A percentile compares a stretch with the other conserved stretches of the same genome.
phyloP scores from a whole-genome alignment of 2,797 vertebrate species.

The Huso huso region DNA sequence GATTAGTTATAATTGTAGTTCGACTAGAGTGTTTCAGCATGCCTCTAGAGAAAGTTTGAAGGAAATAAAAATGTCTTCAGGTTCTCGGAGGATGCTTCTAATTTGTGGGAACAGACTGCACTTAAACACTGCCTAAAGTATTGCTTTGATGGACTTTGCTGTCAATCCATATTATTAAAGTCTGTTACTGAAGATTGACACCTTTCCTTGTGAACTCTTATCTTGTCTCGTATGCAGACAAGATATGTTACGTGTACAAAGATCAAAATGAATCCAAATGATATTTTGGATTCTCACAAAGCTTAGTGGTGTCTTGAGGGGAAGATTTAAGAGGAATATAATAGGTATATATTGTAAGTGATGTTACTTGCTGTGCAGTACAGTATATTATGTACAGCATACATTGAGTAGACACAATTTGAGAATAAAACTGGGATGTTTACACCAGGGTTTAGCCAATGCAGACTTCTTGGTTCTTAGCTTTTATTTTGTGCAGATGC shows the following conservation, averaged over 20 bases:
- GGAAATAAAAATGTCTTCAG: not conserved
- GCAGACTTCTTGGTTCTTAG: too few species aligned
- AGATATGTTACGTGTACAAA: not conserved
- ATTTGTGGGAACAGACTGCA: not conserved
- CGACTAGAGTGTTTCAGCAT: too few species aligned
- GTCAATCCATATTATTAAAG: conserved; percentile 1
- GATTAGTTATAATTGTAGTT: too few species aligned
- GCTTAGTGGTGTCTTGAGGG: conserved; percentile 6
- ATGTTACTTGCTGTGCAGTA: too few species aligned
- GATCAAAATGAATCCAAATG: not conserved
- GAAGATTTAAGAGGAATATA: not conserved
- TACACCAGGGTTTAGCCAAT: too few species aligned
- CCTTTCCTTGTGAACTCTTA: not conserved
- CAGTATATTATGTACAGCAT: too few species aligned
- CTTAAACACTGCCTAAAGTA: not conserved
- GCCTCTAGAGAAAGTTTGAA: too few species aligned
- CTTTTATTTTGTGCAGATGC: too few species aligned
- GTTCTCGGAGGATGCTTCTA: not conserved
- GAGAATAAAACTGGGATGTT: too few species aligned
- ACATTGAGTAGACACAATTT: too few species aligned
- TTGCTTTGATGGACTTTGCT: not conserved
- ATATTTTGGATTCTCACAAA: not conserved
- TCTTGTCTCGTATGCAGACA: not conserved
- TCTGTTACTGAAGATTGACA: not conserved
- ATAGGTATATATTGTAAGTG: too few species aligned